Evolutionary conservation across 1,140 invertebrate species (phyloP).

Genomic region (Neodiprion virginianus): DNA sequence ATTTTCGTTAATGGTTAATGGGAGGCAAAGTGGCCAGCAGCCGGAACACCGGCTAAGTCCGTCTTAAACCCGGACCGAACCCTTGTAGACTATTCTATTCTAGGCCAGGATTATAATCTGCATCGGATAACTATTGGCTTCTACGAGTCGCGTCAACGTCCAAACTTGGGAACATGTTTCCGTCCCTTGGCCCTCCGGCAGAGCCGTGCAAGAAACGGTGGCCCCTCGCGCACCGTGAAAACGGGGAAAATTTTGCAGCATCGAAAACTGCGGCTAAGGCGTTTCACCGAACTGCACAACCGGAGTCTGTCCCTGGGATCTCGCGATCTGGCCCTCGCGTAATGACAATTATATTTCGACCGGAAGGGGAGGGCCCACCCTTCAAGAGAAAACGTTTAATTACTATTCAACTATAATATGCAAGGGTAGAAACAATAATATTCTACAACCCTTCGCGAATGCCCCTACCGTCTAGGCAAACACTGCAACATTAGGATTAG

Average conservation of each 20-base stretch:
- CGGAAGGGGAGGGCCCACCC: constrained; percentile 47
- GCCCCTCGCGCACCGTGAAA: constrained; percentile 8
- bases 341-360: constrained; percentile 31
- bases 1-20: constrained; percentile 64
- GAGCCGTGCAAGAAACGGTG: background rate
- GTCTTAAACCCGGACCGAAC: constrained; percentile 59
- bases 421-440: constrained; percentile 63
- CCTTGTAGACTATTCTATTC: constrained; percentile 41
- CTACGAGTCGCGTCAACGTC: constrained; percentile 17
- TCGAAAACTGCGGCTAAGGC: too few species aligned
- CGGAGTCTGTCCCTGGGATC: background rate
- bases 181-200: background rate
- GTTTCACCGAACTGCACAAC: too few species aligned
- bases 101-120: constrained; percentile 54
- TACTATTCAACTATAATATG: constrained; percentile 57
- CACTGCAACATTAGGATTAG: constrained; percentile 56
- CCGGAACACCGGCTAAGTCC: constrained; percentile 63
- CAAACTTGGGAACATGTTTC: background rate
- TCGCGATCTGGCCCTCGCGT: background rate
- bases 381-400: constrained; percentile 45
- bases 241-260: constrained; percentile 5
- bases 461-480: constrained; percentile 46
- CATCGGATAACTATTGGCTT: constrained; percentile 57
- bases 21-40: constrained; percentile 61
- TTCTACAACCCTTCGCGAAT: constrained; percentile 27